phyloP scores from a whole-genome alignment of 2,888 invertebrate genomes.

The Drosophila formosana region DNA sequence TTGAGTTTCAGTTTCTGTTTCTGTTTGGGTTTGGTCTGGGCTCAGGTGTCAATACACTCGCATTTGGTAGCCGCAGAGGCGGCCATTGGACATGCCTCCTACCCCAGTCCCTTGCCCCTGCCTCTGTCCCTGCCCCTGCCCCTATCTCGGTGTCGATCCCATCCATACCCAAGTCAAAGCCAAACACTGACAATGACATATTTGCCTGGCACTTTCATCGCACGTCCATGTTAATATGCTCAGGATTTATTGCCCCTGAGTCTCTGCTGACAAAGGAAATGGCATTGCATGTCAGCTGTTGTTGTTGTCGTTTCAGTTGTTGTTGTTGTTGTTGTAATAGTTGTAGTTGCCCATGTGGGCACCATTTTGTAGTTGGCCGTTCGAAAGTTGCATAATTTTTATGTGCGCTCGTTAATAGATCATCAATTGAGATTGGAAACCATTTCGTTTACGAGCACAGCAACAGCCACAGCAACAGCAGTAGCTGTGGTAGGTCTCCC shows the following conservation, averaged over 20 bases:
- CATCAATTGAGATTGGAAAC: constrained; percentile 72
- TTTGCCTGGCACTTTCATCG: constrained; percentile 79
- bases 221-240: constrained; percentile 80
- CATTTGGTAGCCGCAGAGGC: constrained; percentile 72
- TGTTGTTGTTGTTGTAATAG: constrained; percentile 22
- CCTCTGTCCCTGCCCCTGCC: neutral
- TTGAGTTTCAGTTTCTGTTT: constrained; percentile 22
- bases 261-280: constrained; percentile 73
- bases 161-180: constrained; percentile 34
- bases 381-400: constrained; percentile 73
- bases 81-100: constrained; percentile 49
- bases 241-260: constrained; percentile 69
- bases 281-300: constrained; percentile 68
- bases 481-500: constrained; percentile 54
- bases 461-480: neutral
- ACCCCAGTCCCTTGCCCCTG: neutral
- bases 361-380: constrained; percentile 71
- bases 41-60: constrained; percentile 78
- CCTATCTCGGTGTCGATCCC: constrained; percentile 19
- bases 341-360: constrained; percentile 48
- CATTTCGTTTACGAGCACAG: constrained; percentile 38
- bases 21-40: constrained; percentile 51
- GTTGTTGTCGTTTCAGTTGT: constrained; percentile 14
- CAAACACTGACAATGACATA: constrained; percentile 75
- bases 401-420: constrained; percentile 74